A percentile compares a stretch with the other conserved stretches of the same genome.
Evolutionary conservation across 2,797 vertebrate genomes (phyloP).

Genomic region (Micromesistius poutassou): DNA sequence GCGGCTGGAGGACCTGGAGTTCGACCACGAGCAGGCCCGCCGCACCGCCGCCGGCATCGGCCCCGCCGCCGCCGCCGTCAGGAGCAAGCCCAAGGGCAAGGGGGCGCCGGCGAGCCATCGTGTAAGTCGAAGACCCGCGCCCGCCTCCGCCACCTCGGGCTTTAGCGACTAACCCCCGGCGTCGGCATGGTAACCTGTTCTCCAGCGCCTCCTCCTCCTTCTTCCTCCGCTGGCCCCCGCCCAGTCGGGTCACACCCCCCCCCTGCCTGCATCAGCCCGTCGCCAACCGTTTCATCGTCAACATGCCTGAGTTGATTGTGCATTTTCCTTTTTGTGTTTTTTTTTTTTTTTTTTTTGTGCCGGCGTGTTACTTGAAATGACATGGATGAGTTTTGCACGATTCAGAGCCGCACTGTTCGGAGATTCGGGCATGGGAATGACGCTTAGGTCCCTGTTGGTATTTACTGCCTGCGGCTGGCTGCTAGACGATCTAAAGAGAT

Average conservation of each 20-base stretch:
- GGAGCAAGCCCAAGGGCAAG: slow-evolving; percentile 70
- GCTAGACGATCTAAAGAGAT: neutral
- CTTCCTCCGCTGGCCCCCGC: neutral
- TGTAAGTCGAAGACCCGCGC: slow-evolving; percentile 83
- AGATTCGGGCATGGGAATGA: neutral
- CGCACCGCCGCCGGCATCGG: slow-evolving; percentile 59
- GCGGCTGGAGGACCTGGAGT: slow-evolving; percentile 93
- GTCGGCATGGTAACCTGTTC: neutral
- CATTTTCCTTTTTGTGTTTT: neutral
- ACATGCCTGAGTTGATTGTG: neutral
- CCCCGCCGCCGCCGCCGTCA: slow-evolving; percentile 68
- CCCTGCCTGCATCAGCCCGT: neutral
- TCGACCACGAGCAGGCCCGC: slow-evolving; percentile 90
- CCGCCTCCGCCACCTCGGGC: slow-evolving; percentile 57
- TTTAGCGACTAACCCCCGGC: neutral
- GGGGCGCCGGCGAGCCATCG: slow-evolving; percentile 78
- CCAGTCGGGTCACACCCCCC: no score
- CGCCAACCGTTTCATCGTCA: neutral
- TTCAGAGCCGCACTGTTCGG: neutral
- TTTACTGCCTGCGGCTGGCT: neutral
- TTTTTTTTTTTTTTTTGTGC: neutral
- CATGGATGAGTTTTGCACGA: neutral
- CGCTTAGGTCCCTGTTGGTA: neutral
- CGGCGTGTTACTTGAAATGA: neutral
- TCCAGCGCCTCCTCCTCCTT: no score